Evolutionary conservation across 2,113 vertebrate species (phyloP).

Genomic region (Nycticebus coucang): DNA sequence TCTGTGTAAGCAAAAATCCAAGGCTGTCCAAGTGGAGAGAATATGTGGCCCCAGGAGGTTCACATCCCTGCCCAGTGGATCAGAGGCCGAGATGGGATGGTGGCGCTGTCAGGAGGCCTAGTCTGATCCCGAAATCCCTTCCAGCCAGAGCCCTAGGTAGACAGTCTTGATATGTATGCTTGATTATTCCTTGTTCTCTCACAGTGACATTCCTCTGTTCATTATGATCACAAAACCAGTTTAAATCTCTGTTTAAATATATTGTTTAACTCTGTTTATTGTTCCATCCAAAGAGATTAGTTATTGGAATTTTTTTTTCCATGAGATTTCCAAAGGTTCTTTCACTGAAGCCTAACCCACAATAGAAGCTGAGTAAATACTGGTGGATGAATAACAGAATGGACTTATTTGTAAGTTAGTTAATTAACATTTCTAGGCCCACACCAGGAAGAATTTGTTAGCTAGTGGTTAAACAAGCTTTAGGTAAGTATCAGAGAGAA

Average conservation of each 20-base stretch:
- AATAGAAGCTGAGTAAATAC: not conserved
- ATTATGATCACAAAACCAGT: not conserved
- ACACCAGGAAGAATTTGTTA: not conserved
- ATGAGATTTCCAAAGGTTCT: not conserved
- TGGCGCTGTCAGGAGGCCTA: not conserved
- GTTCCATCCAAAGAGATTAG: not conserved
- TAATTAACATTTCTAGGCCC: not conserved
- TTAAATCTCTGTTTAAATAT: not conserved
- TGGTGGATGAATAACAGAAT: not conserved
- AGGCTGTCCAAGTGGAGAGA: not conserved
- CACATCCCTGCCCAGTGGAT: too few relatives aligned
- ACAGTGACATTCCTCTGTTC: not conserved
- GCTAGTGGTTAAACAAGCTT: not conserved
- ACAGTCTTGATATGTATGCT: not conserved
- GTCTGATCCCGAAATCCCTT: not conserved
- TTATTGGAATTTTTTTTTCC: not conserved
- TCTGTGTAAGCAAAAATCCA: not conserved
- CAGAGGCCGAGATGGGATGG: not conserved
- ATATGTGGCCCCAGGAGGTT: not conserved
- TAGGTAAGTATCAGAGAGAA: not conserved
- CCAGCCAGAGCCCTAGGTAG: not conserved
- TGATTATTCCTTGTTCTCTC: not conserved
- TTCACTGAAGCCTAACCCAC: not conserved
- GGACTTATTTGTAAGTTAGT: not conserved
- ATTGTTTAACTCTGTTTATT: constrained; percentile 31